These are phyloP conservation scores for Mizuhopecten yessoensis DNA, from an alignment of 1,140 invertebrate genomes.

Conservation along the genomic window DNA sequence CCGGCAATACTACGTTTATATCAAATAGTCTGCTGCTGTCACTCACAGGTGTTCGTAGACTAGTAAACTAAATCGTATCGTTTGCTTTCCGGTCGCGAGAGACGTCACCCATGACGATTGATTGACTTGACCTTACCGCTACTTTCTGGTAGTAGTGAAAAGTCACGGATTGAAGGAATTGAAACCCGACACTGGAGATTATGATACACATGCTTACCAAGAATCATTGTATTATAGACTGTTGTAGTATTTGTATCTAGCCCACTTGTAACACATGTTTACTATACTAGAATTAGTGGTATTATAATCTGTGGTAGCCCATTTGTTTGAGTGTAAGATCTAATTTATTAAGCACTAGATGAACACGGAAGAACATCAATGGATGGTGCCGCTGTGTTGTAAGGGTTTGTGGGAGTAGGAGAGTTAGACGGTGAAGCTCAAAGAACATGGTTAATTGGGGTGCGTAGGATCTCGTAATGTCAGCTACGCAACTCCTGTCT, in stretches of 20 bases:
- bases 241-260: neutral
- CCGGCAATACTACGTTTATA: neutral
- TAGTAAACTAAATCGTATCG: neutral
- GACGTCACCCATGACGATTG: neutral
- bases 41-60: neutral
- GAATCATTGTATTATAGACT: too few species aligned
- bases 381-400: neutral
- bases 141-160: neutral
- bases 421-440: conserved; percentile 1
- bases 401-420: neutral
- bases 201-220: too few species aligned
- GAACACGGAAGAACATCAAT: conserved; percentile 9
- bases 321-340: conserved; percentile 17
- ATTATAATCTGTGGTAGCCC: neutral
- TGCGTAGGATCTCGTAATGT: neutral
- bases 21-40: neutral
- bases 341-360: conserved; percentile 7
- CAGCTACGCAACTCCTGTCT: conserved; percentile 12
- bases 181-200: too few species aligned
- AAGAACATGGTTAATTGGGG: conserved; percentile 9
- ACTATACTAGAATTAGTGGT: neutral
- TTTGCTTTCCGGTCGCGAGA: neutral
- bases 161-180: too few species aligned
- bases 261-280: neutral
- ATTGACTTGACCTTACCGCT: neutral